Evolutionary conservation across 2,797 vertebrate genomes (phyloP), one percentile per base, ranked within the genome.

Genomic region (Syngnathus rostellatus): DNA sequence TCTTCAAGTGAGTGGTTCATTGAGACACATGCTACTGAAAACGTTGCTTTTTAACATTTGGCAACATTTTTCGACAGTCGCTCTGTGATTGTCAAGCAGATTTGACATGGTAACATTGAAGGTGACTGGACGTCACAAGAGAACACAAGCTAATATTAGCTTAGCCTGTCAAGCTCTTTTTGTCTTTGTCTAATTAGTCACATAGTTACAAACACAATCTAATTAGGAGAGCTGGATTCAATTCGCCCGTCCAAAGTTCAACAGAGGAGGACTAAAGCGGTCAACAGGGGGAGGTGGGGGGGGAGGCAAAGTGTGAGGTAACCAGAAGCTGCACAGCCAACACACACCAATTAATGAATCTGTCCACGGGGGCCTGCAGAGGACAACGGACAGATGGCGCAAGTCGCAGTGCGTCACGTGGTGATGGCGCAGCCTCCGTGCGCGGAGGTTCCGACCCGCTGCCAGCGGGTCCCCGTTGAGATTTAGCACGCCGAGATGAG

Each of bases 191-290:
- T 81, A 87, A 88, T 88, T 86, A 88, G 81, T 77, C 71, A 76
- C 78, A 83, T 83, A 83, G 83, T 88, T 59, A 82, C 64, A 80
- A 80, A 85, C 78, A 71, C 81, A 79, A 83, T 84, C 76, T 82
- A 81, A 88, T 89, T 86, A 88, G 76, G 66, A 78, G 73, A 65
- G 70, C 75, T 74, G 69, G 69, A 79, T 79, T 81, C 76, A 72
- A 78, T 85, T 83, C 80, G 74, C 72, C 75, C 39, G 64, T 67
- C 66, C 74, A 87, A 77, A 80, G 76, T 85, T 85, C 68, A 69
- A 79, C 67, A 69, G 80, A 71, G 75, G 70, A 45, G 59, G 59
- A 23, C 39, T 9, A 38, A 8, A 40, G 58, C 58, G 16, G 58
- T n/a, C 31, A 40, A 17, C n/a, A 14, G 50, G 72, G 67, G 64